Base-by-base conservation (phyloP, 2,888 invertebrate genomes). In the Cryptosula pallasiana region DNA sequence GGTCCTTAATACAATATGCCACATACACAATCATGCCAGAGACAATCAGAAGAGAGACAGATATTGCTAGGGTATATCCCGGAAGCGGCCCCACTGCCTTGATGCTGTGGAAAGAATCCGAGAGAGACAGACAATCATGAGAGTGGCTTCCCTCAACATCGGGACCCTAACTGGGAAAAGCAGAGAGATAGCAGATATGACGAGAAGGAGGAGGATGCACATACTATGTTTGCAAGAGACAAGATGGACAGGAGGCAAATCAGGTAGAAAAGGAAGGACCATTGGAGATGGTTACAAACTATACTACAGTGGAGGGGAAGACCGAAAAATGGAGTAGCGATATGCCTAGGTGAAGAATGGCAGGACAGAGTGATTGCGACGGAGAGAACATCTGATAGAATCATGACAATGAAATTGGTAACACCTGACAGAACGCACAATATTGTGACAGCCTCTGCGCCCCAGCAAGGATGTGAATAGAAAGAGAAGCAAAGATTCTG, bases 331-430 rank as follows among this genome's bases (percentile, higher is more conserved):
- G n/a, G n/a, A n/a, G n/a, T n/a, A n/a, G n/a, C n/a, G n/a, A n/a
- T n/a, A n/a, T n/a, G n/a, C n/a, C n/a, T n/a, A n/a, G n/a, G n/a
- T n/a, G n/a, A n/a, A n/a, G n/a, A n/a, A n/a, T n/a, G n/a, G n/a
- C n/a, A n/a, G n/a, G n/a, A n/a, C n/a, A n/a, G n/a, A n/a, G n/a
- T n/a, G n/a, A n/a, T n/a, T n/a, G n/a, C n/a, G n/a, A n/a, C n/a
- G n/a, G 3, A n/a, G 55, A 55, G 55, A 55, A n/a, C 25, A 55
- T 55, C 55, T 55, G 55, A 55, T 55, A 55, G 23, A 55, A 55
- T 55, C n/a, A 55, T 55, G 55, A 25, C 55, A 55, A 55, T 55
- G 55, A 55, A 55, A n/a, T 55, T 55, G 23, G 55, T 55, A 55
- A 55, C 55, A 55, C 55, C n/a, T 3, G 55, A n/a, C 16, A n/a